These are phyloP conservation scores for Gavialis gangeticus DNA, from an alignment of 2,113 vertebrate genomes.

Conservation along the genomic window DNA sequence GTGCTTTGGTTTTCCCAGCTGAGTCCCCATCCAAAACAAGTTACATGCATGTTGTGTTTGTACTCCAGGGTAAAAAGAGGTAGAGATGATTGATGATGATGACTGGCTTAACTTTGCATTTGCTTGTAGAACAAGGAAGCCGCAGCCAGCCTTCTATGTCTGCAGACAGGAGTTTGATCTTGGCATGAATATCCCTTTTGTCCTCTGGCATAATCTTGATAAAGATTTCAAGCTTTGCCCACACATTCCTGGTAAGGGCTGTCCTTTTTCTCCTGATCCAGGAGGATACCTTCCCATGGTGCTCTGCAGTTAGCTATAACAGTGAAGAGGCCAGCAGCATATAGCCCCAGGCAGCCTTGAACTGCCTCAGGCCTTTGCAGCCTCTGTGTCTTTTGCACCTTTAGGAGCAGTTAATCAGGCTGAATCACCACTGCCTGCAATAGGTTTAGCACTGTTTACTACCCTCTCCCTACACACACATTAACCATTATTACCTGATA, in stretches of 20 bases:
- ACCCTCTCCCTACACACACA: background rate
- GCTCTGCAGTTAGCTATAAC: background rate
- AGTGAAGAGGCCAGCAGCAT: background rate
- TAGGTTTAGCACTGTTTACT: accelerated
- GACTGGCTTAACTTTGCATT: background rate
- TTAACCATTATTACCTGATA: too few relatives aligned
- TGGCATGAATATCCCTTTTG: background rate
- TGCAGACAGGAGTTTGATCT: background rate
- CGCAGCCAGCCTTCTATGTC: background rate
- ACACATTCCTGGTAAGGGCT: accelerated
- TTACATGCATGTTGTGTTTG: background rate
- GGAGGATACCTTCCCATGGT: background rate
- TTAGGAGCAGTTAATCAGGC: background rate
- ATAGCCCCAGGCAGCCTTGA: background rate
- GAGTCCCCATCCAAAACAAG: background rate
- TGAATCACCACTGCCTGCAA: background rate
- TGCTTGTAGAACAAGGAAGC: background rate
- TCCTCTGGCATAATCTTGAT: background rate
- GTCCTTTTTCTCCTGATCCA: background rate
- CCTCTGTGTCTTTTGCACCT: background rate
- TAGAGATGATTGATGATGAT: background rate
- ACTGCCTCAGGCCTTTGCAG: background rate
- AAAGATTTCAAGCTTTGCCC: background rate
- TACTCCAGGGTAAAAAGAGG: background rate
- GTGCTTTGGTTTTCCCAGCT: slow-evolving; percentile 57